Evolutionary conservation across 2,888 invertebrate genomes (phyloP).

Genomic region (Dynastes tityus): DNA sequence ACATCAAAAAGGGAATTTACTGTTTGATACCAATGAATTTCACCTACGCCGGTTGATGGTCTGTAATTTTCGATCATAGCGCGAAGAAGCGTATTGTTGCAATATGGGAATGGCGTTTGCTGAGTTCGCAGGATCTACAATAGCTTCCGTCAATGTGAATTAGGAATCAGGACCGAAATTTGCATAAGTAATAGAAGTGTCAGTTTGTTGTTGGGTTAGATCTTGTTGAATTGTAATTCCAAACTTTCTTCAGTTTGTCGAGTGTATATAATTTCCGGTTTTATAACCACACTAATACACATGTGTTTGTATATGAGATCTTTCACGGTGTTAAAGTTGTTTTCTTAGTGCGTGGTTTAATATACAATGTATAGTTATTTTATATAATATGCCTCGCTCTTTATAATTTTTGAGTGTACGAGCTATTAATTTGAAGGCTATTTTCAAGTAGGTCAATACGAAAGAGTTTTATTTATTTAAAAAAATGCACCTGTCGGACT

Average conservation of each 20-base stretch:
- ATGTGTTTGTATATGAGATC: too few species aligned
- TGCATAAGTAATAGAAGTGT: constrained; percentile 19
- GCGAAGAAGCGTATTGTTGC: background rate
- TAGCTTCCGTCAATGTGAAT: constrained; percentile 22
- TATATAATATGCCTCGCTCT: too few species aligned
- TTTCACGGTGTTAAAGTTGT: too few species aligned
- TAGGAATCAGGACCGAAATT: constrained; percentile 26
- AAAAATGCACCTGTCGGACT: too few species aligned
- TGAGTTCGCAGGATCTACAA: background rate
- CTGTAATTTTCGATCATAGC: constrained; percentile 1
- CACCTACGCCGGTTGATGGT: background rate
- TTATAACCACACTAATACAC: background rate
- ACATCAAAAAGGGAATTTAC: too few species aligned
- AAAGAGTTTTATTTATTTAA: too few species aligned
- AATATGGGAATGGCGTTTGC: constrained; percentile 2
- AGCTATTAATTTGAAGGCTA: too few species aligned
- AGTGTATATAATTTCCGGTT: background rate
- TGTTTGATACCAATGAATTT: background rate
- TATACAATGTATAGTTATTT: too few species aligned
- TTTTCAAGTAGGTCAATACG: too few species aligned
- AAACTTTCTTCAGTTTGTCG: background rate
- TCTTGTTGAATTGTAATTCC: background rate
- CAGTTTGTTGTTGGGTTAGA: background rate
- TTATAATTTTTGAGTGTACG: too few species aligned
- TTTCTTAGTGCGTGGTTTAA: too few species aligned